phyloP scores from a whole-genome alignment of 2,113 vertebrate genomes.

The Archocentrus centrarchus region DNA sequence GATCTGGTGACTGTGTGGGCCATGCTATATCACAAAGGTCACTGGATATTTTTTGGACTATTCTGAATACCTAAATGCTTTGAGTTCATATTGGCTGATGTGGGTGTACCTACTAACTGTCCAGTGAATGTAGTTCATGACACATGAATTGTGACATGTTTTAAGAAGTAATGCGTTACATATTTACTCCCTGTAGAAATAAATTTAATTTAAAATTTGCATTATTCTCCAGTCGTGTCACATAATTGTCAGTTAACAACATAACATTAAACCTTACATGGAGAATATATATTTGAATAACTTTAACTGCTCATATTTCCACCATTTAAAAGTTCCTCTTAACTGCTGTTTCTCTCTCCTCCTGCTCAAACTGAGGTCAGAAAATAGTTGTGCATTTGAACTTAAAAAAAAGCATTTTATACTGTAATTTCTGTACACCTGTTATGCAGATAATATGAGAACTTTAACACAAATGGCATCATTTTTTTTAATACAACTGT shows the following conservation, averaged over 20 bases:
- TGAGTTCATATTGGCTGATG: neutral
- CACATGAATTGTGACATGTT: too few species aligned
- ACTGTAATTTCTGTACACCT: too few species aligned
- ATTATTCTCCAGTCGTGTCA: neutral
- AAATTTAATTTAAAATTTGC: too few species aligned
- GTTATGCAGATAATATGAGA: too few species aligned
- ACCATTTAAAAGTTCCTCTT: neutral
- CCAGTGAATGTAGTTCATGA: neutral
- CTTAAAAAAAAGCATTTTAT: too few species aligned
- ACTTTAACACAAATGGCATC: too few species aligned
- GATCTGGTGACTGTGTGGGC: neutral
- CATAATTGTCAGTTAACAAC: neutral
- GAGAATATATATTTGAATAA: neutral
- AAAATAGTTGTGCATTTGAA: too few species aligned
- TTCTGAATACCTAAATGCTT: too few species aligned
- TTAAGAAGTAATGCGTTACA: too few species aligned
- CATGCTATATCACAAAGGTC: accelerated
- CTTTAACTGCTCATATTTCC: neutral
- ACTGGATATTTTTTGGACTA: neutral
- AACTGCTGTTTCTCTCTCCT: too few species aligned
- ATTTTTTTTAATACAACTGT: too few species aligned
- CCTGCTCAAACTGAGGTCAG: neutral
- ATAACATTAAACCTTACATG: neutral
- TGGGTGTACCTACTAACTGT: neutral
- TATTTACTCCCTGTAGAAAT: too few species aligned